A percentile compares a stretch with the other conserved stretches of the same genome.
Conservation (phyloP, 2,888 invertebrate species). For the Drosophila stalkeri region DNA sequence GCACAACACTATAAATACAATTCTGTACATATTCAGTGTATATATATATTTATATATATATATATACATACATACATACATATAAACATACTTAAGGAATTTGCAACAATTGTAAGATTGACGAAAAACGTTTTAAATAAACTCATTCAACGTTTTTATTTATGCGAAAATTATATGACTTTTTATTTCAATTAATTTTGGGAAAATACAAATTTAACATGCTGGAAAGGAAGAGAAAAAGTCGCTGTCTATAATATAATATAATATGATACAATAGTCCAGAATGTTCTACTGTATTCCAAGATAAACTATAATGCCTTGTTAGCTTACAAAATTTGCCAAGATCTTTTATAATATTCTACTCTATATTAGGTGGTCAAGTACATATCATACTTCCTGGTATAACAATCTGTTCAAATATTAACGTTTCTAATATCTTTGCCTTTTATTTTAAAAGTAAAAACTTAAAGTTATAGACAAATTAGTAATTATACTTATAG, state of each 20-base stretch:
- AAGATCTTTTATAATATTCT: not conserved
- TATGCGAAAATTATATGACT: slow-evolving; percentile 51
- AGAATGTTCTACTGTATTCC: not conserved
- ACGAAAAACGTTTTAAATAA: slow-evolving; percentile 79
- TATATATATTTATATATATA: slow-evolving; percentile 36
- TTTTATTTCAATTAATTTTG: not conserved
- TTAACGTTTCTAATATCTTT: not conserved
- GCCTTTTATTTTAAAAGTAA: not conserved
- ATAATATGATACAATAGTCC: not conserved
- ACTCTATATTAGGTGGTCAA: not conserved
- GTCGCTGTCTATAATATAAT: not conserved
- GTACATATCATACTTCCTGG: not conserved
- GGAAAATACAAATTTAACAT: not conserved
- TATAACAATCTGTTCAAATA: not conserved
- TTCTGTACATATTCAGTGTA: slow-evolving; percentile 48
- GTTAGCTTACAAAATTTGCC: not conserved
- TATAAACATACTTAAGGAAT: slow-evolving; percentile 56
- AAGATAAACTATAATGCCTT: not conserved
- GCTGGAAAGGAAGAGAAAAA: not conserved
- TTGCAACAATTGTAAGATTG: slow-evolving; percentile 83
- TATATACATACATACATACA: slow-evolving; percentile 40
- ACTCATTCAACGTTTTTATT: slow-evolving; percentile 72
- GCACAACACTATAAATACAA: slow-evolving; percentile 11
- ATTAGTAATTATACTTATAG: not conserved
- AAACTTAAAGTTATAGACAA: not conserved